Evolutionary conservation across 2,113 vertebrate species (phyloP).

Genomic region (Girardinichthys multiradiatus): DNA sequence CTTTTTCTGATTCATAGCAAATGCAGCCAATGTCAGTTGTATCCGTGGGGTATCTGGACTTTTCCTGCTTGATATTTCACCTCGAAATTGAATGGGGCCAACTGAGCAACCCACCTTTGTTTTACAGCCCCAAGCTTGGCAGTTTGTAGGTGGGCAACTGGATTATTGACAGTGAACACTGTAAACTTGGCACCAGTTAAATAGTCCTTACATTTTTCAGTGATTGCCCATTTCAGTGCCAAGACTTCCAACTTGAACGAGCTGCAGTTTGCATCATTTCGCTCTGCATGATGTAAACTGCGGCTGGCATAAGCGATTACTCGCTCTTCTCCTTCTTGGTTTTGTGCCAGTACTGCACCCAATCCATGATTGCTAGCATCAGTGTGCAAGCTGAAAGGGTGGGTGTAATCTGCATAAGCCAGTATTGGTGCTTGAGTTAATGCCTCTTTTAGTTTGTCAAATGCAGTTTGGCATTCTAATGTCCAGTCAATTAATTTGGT

Average conservation of each 20-base stretch:
- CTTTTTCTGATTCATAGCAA: no score
- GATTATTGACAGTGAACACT: conserved; percentile 3
- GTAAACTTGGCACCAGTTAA: not conserved
- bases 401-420: not conserved
- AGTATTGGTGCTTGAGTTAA: not conserved
- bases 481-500: not conserved
- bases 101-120: not conserved
- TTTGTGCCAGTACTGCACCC: not conserved
- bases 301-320: conserved; percentile 1
- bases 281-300: not conserved
- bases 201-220: not conserved
- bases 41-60: not conserved
- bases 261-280: not conserved
- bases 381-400: not conserved
- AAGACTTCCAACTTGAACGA: conserved; percentile 9
- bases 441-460: not conserved
- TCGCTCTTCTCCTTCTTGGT: not conserved
- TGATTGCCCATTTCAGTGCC: not conserved
- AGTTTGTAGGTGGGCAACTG: not conserved
- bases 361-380: conserved; percentile 8
- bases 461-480: not conserved
- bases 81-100: not conserved
- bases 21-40: not conserved
- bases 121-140: accelerated
- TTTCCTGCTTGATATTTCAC: not conserved